Base-by-base conservation (phyloP, 2,113 vertebrate genomes). In the Bucco capensis region DNA sequence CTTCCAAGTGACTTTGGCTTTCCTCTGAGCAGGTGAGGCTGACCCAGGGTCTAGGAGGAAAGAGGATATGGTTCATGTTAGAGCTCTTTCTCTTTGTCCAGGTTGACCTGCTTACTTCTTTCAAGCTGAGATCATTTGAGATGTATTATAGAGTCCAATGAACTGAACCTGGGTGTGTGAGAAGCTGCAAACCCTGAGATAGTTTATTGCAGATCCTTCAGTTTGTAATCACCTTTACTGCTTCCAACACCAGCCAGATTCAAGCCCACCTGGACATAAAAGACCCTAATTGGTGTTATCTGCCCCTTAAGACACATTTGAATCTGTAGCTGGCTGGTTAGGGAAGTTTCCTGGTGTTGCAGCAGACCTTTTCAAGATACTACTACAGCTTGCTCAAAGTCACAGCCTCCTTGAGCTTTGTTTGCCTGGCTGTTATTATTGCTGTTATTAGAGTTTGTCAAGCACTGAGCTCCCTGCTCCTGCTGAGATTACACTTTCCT, bases 361-460 rank as follows among this genome's bases (percentile, higher is more conserved):
- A 24, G 60, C 6, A 61, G 83, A 65, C n/a, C 15, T 83, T 71
- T 73, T 46, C 22, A 33, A 88, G 83, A 84, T 24, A 47, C 19
- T 42, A 27, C 10, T 49, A 40, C 28, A 54, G 60, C 3, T 0
- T 14, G 79, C 73, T 95, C 89, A 95, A 96, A 96, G 95, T 95
- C 95, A 74, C 80, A 81, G 86, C 89, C 90, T 90, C 94, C 95
- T 95, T 95, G 91, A 96, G 91, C 77, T 49, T 9, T 31, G 0
- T 42, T 13, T 93, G 92, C 86, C 79, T 90, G 56, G 6, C 86
- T 42, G 88, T 50, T 93, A 60, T 84, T 92, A 66, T 35, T 92
- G 84, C 53, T 89, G 72, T 83, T 94, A 90, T 94, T 94, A 93
- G 91, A 81, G 89, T 94, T 92, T 44, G 70, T 71, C 94, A 94